These are phyloP conservation scores for Anthopleura xanthogrammica DNA, from an alignment of 92 coral and sea anemone species.

Conservation along the genomic window DNA sequence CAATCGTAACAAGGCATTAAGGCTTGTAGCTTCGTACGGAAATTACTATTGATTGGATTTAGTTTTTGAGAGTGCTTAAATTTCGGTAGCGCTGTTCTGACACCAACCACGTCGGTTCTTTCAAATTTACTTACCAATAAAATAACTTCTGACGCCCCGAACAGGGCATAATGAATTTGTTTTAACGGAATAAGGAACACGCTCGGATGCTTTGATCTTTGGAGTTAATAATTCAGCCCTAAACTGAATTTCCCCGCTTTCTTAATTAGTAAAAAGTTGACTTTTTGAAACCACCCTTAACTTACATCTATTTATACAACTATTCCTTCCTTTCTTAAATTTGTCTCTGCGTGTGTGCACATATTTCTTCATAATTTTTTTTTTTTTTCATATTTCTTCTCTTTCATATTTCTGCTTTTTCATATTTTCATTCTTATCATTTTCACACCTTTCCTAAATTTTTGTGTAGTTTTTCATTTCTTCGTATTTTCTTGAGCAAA, in stretches of 20 bases:
- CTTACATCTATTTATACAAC: too few species aligned
- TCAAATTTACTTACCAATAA: neutral
- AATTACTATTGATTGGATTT: neutral
- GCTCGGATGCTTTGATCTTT: neutral
- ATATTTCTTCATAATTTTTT: too few species aligned
- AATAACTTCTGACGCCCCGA: neutral
- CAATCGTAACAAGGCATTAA: slow-evolving; percentile 15
- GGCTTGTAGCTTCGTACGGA: slow-evolving; percentile 14
- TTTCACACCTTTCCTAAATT: too few species aligned
- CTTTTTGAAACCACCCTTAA: too few species aligned
- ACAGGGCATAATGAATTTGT: neutral
- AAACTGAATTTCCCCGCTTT: neutral
- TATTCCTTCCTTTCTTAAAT: too few species aligned
- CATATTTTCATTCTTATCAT: too few species aligned
- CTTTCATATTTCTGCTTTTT: too few species aligned
- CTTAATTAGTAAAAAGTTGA: neutral
- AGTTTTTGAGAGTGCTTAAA: neutral
- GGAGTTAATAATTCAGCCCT: neutral
- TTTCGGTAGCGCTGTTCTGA: neutral
- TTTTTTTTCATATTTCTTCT: too few species aligned
- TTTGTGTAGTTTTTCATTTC: too few species aligned
- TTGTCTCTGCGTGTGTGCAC: too few species aligned
- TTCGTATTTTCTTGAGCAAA: too few species aligned
- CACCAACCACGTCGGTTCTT: neutral
- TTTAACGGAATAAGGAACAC: neutral